Evolutionary conservation across 2,888 invertebrate species (phyloP), one percentile per base, ranked within the genome.

Genomic region (Drosophila paranaensis): DNA sequence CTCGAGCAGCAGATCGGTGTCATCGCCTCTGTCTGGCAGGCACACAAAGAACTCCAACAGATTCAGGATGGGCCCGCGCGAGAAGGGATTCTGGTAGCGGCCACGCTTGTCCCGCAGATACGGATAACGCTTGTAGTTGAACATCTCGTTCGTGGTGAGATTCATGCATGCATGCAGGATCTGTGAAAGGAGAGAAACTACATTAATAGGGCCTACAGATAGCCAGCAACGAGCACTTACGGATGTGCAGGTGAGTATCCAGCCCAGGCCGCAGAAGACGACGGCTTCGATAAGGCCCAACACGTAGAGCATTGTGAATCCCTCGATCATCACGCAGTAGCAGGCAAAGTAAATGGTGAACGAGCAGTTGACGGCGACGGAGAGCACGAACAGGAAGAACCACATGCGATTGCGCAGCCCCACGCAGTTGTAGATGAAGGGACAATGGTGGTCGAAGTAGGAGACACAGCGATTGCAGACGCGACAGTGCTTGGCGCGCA

Each of bases 371-470:
- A 97, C 96, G 11, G 97, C 97, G 37, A 97, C 95, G 86, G 97
- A 96, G 94, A 97, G 95, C 1, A 97, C 97, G 91, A 98, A 98
- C 62, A 97, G 93, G 91, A 97, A 97, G 93, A 98, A 98, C 97
- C 98, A 98, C 94, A 97, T 97, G 89, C 98, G 95, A 93, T 98
- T 98, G 70, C 96, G 95, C 43, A 98, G 94, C 1, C 98, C 98
- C 20, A 98, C 97, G 92, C 98, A 98, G 92, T 98, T 98, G 93
- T 98, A 97, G 84, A 98, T 97, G 91, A 98, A 98, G 0, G 98
- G 98, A 91, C 98, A 98, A 92, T 98, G 98, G 93, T 98, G 98
- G 92, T 98, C 98, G 90, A 98, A 98, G 91, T 97, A 97, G 1
- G 95, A 95, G 3, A 97, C 96, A 90, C 97, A 97, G 65, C 97